Evolutionary conservation across 2,113 vertebrate species (phyloP).

Genomic region (Cottus gobio): DNA sequence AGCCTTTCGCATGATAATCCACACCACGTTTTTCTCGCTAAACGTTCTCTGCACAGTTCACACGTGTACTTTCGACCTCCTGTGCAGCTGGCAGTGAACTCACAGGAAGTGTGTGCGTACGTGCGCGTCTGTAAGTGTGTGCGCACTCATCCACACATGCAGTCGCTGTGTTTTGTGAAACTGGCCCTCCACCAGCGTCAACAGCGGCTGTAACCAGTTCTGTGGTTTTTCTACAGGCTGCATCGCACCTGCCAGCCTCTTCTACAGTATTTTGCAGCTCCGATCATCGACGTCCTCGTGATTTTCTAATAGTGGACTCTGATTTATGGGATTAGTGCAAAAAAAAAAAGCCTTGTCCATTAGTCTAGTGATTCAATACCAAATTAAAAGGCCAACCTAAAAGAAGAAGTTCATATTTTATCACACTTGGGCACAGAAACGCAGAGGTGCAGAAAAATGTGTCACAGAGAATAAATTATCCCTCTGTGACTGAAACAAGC

Average conservation of each 20-base stretch:
- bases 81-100: slow-evolving; percentile 72
- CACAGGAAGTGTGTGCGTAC: slow-evolving; percentile 74
- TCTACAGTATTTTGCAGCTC: slow-evolving; percentile 15
- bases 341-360: too few relatives aligned
- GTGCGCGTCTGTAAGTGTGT: slow-evolving; percentile 7
- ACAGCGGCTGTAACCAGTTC: slow-evolving; percentile 63
- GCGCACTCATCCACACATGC: slow-evolving; percentile 20
- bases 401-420: slow-evolving; percentile 51
- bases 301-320: neutral
- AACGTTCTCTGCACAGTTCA: slow-evolving; percentile 24
- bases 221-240: slow-evolving; percentile 76
- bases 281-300: neutral
- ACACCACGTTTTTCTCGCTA: neutral
- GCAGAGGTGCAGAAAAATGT: slow-evolving; percentile 18
- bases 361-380: neutral
- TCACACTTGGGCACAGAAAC: slow-evolving; percentile 17
- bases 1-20: neutral
- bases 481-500: slow-evolving; percentile 53
- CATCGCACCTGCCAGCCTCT: slow-evolving; percentile 70
- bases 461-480: slow-evolving; percentile 38
- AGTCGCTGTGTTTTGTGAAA: slow-evolving; percentile 65
- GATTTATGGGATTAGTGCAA: neutral
- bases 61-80: slow-evolving; percentile 12
- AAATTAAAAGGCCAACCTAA: slow-evolving; percentile 28
- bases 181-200: slow-evolving; percentile 61